These are phyloP conservation scores for Otolemur crassicaudatus DNA, from an alignment of 2,797 vertebrate species.

Conservation along the genomic window DNA sequence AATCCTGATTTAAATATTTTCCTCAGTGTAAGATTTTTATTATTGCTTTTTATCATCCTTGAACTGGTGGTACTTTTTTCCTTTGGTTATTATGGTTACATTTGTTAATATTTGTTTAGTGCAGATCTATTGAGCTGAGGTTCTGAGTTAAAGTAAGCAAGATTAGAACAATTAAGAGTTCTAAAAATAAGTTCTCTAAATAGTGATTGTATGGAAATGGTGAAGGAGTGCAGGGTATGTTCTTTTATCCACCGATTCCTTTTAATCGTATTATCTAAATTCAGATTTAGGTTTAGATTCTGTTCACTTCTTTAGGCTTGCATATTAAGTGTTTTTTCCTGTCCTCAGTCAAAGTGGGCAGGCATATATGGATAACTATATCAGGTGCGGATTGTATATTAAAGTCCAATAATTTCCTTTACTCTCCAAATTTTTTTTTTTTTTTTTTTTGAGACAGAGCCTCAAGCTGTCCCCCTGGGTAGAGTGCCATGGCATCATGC, in stretches of 20 bases:
- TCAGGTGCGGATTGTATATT: background rate
- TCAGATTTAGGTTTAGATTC: background rate
- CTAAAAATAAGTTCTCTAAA: background rate
- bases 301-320: background rate
- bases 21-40: background rate
- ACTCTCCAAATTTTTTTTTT: background rate
- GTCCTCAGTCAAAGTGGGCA: background rate
- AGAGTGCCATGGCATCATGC: too few species aligned
- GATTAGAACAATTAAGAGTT: background rate
- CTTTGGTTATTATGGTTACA: background rate
- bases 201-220: background rate
- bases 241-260: background rate
- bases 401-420: background rate
- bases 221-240: background rate
- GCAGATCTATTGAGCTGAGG: background rate
- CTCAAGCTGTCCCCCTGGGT: too few species aligned
- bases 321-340: background rate
- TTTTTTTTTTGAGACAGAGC: too few species aligned
- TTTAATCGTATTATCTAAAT: background rate
- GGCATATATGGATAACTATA: background rate
- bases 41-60: background rate
- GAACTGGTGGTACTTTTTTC: background rate
- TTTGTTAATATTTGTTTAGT: background rate
- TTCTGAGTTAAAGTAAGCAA: background rate
- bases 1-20: slow-evolving; percentile 5